Evolutionary conservation across 2,113 vertebrate species (phyloP).

Genomic region (Cacatua alba): DNA sequence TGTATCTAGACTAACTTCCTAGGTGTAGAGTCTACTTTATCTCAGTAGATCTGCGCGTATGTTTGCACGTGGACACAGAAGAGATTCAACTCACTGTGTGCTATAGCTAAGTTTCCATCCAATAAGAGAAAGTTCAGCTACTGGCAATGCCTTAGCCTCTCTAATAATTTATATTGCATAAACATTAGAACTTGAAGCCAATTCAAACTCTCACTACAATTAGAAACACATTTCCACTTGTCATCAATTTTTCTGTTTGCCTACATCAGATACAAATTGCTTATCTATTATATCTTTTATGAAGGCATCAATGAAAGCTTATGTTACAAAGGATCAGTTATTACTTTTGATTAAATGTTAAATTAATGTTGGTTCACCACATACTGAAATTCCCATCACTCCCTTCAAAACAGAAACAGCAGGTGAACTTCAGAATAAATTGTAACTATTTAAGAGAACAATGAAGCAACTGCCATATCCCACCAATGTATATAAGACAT

Average conservation of each 20-base stretch:
- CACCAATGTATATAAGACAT: neutral
- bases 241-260: conserved; percentile 12
- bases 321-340: neutral
- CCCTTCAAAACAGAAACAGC: neutral
- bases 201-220: conserved; percentile 27
- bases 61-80: neutral
- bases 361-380: neutral
- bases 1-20: neutral
- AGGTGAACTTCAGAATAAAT: neutral
- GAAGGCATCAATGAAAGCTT: neutral
- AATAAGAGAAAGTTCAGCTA: neutral
- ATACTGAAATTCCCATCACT: neutral
- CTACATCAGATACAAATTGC: conserved; percentile 3
- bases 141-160: neutral
- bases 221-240: conserved; percentile 50
- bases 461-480: neutral
- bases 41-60: neutral
- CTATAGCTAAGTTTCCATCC: neutral
- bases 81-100: neutral
- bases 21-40: neutral
- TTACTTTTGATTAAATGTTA: neutral
- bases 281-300: neutral
- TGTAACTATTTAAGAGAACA: neutral
- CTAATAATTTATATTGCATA: conserved; percentile 45
- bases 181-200: conserved; percentile 48